Base-by-base conservation (phyloP, 2,888 invertebrate genomes). In the Tanaodytes sp. region DNA sequence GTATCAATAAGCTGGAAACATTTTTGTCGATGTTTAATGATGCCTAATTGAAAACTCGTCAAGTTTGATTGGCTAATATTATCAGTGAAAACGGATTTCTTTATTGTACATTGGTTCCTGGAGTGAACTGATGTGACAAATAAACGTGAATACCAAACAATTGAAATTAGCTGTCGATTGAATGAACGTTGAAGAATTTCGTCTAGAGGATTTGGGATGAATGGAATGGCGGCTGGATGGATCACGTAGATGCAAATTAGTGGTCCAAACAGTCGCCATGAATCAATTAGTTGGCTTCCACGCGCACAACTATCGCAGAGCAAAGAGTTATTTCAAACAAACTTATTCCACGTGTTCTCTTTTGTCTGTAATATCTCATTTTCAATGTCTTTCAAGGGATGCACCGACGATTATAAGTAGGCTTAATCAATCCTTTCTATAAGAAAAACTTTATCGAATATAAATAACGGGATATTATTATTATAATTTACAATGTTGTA, bases 261-360 rank as follows among this genome's bases (percentile, higher is more conserved):
- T 82, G 81, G 77, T 76, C 75, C 80, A 79, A 76, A 76, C 80
- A 77, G 77, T 76, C 80, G 75, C 72, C 74, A 33, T 54, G 45
- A 63, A 23, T 59, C 40, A 75, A 75, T 81, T 79, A 77, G 75
- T 81, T 80, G 83, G 81, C 82, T 77, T 82, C 84, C 84, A 84
- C 82, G 79, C 81, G 83, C 83, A 84, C 84, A 83, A 82, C 80
- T 83, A 84, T 84, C 84, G 76, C 82, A 79, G 83, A 82, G 80
- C 83, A 81, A 83, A 80, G 83, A 84, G 84, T 84, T 84, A 84
- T 84, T 84, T 81, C 84, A 83, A 78, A 71, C 71, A 63, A 66
- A 63, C 55, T 63, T 63, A 49, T 63, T 58, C 58, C 63, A 68
- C 58, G 14, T 52, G 12, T 42, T 51, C 42, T 54, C 12, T 33